A percentile compares a stretch with the other conserved stretches of the same genome.
Conservation (phyloP, 1,140 invertebrate species). For the Drosophila murphyi region DNA sequence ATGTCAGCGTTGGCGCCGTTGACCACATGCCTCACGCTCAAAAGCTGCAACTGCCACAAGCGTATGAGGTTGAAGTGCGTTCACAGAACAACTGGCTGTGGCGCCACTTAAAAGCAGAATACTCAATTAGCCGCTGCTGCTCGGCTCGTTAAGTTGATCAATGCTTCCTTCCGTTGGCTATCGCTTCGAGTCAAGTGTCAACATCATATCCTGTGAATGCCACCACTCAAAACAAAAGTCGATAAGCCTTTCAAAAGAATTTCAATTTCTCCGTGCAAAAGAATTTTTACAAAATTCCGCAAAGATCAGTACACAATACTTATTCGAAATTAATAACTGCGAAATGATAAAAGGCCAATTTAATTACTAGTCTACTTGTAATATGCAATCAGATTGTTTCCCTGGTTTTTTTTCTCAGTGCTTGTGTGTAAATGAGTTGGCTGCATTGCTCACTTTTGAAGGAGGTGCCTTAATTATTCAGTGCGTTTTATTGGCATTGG, state of each 20-base stretch:
- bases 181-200: constrained; percentile 44
- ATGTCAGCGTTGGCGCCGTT: constrained; percentile 36
- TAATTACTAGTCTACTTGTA: too few species aligned
- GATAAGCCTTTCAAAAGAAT: background rate
- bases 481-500: constrained; percentile 47
- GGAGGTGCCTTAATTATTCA: constrained; percentile 47
- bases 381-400: too few species aligned
- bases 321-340: too few species aligned
- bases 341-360: too few species aligned
- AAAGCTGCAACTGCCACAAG: constrained; percentile 37
- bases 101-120: constrained; percentile 74
- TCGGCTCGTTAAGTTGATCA: constrained; percentile 57
- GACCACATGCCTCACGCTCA: constrained; percentile 20
- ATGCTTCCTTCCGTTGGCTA: constrained; percentile 35
- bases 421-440: constrained; percentile 9
- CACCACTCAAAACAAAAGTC: constrained; percentile 22
- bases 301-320: too few species aligned
- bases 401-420: constrained; percentile 11
- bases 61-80: constrained; percentile 62
- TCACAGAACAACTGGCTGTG: constrained; percentile 41
- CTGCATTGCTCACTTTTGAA: constrained; percentile 44
- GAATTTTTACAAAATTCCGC: too few species aligned
- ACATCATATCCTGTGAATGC: constrained; percentile 23
- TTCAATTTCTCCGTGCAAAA: background rate
- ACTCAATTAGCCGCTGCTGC: constrained; percentile 68